phyloP scores from a whole-genome alignment of 1,140 invertebrate species.

The Sitodiplosis mosellana region DNA sequence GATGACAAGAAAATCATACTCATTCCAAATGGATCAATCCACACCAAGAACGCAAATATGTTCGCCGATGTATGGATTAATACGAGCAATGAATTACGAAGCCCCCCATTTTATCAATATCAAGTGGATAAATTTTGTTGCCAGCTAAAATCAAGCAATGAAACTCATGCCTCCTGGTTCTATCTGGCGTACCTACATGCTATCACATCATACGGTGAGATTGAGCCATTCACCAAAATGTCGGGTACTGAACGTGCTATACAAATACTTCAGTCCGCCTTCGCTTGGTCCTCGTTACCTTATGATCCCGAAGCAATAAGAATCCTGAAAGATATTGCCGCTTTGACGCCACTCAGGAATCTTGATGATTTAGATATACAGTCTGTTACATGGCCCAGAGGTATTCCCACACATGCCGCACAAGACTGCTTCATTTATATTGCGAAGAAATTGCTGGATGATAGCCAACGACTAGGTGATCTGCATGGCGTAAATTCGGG shows the following conservation, averaged over 20 bases:
- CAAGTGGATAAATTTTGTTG: background rate
- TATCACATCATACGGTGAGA: background rate
- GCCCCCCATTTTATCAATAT: background rate
- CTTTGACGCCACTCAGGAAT: too few relatives aligned
- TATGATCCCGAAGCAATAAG: background rate
- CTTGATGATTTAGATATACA: background rate
- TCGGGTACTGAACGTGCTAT: background rate
- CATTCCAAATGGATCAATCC: background rate
- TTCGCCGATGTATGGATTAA: background rate
- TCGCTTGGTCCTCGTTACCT: background rate
- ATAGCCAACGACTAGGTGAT: background rate
- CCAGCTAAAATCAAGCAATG: background rate
- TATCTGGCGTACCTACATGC: background rate
- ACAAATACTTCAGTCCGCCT: background rate
- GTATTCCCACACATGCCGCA: background rate
- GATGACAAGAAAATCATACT: background rate
- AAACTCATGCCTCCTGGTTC: background rate
- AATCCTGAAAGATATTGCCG: background rate
- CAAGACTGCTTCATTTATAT: background rate
- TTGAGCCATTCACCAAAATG: background rate
- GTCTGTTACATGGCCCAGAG: background rate
- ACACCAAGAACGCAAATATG: background rate
- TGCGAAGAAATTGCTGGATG: background rate
- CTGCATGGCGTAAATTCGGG: background rate
- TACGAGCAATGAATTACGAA: background rate